These are phyloP conservation scores for Macrophya alboannulata DNA, from an alignment of 2,888 invertebrate species.

Conservation along the genomic window DNA sequence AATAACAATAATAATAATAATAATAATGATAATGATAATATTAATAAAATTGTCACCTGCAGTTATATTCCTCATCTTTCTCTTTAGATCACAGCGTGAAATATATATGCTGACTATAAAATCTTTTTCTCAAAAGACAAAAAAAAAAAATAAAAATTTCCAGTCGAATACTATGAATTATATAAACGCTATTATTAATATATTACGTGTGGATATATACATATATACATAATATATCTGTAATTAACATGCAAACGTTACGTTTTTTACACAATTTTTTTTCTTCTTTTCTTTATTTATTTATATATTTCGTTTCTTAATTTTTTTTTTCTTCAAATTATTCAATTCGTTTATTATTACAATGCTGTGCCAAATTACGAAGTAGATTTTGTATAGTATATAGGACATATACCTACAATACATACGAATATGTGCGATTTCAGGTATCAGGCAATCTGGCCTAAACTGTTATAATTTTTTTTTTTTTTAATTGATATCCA, in stretches of 20 bases:
- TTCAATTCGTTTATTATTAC: not conserved
- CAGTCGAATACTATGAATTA: slow-evolving; percentile 19
- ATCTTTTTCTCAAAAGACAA: not conserved
- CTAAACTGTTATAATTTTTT: not conserved
- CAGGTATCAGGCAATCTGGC: slow-evolving; percentile 8
- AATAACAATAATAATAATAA: not conserved
- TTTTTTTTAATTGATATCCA: not conserved
- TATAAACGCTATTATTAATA: not conserved
- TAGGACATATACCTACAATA: not conserved
- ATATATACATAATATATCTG: not conserved
- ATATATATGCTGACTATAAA: slow-evolving; percentile 29
- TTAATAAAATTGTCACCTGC: slow-evolving; percentile 37
- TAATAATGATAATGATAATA: not conserved
- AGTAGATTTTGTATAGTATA: slow-evolving; percentile 12
- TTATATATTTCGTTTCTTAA: not conserved
- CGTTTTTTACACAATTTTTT: not conserved
- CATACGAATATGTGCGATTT: not conserved
- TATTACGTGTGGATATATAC: not conserved
- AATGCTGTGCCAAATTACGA: slow-evolving; percentile 43
- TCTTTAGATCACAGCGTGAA: slow-evolving; percentile 1
- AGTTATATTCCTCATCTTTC: slow-evolving; percentile 27
- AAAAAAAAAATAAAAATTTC: not conserved
- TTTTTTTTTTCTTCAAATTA: not conserved
- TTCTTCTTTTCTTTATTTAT: not conserved
- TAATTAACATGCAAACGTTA: not conserved